phyloP scores from a whole-genome alignment of 2,113 vertebrate genomes.

The Mastomys natalensis region DNA sequence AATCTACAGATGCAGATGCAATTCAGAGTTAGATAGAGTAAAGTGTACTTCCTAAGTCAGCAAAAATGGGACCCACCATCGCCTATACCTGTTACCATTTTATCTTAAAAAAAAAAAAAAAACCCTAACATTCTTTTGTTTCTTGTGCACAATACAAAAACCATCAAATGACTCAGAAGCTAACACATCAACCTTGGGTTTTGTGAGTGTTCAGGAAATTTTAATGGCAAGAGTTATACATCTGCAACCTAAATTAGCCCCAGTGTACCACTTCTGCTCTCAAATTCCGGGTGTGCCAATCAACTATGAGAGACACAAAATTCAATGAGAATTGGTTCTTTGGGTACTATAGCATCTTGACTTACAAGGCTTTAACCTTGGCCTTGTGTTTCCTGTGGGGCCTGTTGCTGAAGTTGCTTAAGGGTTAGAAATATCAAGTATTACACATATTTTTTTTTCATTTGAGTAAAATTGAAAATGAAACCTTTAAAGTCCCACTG shows the following conservation, averaged over 20 bases:
- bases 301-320: constrained; percentile 80
- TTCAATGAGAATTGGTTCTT: constrained; percentile 85
- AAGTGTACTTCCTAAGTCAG: not conserved
- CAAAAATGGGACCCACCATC: not conserved
- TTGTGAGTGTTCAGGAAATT: constrained; percentile 77
- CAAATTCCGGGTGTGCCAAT: constrained; percentile 72
- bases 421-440: constrained; percentile 68
- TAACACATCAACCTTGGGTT: constrained; percentile 83
- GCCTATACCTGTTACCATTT: not conserved
- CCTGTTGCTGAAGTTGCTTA: constrained; percentile 73
- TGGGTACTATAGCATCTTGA: constrained; percentile 82
- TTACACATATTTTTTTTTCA: constrained; percentile 74
- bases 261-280: constrained; percentile 60
- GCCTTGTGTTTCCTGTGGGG: constrained; percentile 82
- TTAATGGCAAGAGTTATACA: constrained; percentile 74
- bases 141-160: constrained; percentile 63
- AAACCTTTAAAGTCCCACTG: constrained; percentile 80
- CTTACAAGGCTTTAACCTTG: constrained; percentile 86
- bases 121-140: constrained; percentile 49
- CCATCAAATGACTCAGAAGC: constrained; percentile 72
- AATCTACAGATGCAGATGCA: not conserved
- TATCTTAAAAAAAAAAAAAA: not conserved
- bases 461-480: constrained; percentile 84
- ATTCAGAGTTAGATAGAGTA: not conserved
- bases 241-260: constrained; percentile 84